A percentile compares a stretch with the other conserved stretches of the same genome.
Evolutionary conservation across 2,113 vertebrate species (phyloP).

Genomic region (Nothoprocta pentlandii): DNA sequence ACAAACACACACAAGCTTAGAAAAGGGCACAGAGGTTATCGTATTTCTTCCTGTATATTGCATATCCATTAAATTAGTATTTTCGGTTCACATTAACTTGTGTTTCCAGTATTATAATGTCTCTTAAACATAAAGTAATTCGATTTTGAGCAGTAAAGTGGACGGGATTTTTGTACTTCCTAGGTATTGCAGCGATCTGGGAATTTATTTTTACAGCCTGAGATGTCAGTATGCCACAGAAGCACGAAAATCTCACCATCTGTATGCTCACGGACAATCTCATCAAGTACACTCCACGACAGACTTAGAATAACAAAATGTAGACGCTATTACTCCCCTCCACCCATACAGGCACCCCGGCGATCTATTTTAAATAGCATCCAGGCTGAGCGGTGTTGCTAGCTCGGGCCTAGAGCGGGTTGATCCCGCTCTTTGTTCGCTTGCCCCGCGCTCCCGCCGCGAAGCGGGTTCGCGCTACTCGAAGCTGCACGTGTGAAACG

Average conservation of each 20-base stretch:
- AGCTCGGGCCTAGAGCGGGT: slow-evolving; percentile 38
- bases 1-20: background rate
- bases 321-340: slow-evolving; percentile 12
- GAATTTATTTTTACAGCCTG: slow-evolving; percentile 68
- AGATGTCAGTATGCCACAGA: slow-evolving; percentile 69
- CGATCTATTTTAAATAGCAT: slow-evolving; percentile 27
- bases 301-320: slow-evolving; percentile 62
- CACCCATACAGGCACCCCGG: background rate
- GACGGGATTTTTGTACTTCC: slow-evolving; percentile 28
- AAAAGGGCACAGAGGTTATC: background rate
- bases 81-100: background rate
- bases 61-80: background rate
- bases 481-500: slow-evolving; percentile 26
- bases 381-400: slow-evolving; percentile 24
- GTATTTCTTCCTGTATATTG: background rate
- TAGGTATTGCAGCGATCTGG: slow-evolving; percentile 55
- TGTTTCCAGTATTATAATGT: background rate
- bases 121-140: background rate
- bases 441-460: background rate
- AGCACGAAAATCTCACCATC: slow-evolving; percentile 74
- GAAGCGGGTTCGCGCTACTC: slow-evolving; percentile 18
- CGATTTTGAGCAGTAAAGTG: slow-evolving; percentile 12
- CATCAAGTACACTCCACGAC: slow-evolving; percentile 57
- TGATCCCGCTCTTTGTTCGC: slow-evolving; percentile 13
- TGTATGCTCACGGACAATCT: slow-evolving; percentile 66